These are phyloP conservation scores for Chionoecetes opilio DNA, from an alignment of 1,140 invertebrate genomes.

Conservation along the genomic window DNA sequence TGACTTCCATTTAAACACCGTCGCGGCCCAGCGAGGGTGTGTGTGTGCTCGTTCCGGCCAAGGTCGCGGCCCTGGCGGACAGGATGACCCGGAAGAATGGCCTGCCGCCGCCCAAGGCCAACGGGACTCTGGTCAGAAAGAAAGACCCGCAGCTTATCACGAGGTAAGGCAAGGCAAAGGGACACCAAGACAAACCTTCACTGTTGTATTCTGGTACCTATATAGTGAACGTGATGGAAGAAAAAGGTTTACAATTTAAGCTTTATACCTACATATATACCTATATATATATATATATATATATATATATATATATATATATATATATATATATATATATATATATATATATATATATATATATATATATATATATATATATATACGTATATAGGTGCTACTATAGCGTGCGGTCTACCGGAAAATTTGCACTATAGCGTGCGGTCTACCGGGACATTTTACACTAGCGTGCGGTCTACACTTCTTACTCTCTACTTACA, in stretches of 20 bases:
- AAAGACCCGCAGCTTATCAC: constrained; percentile 69
- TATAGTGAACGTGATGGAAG: too few relatives aligned
- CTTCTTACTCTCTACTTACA: too few relatives aligned
- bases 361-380: constrained; percentile 53
- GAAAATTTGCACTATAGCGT: too few relatives aligned
- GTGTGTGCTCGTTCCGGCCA: constrained; percentile 12
- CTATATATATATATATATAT: too few relatives aligned
- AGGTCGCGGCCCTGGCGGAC: background rate
- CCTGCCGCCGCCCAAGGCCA: constrained; percentile 71
- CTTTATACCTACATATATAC: too few relatives aligned
- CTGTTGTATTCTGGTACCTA: too few relatives aligned
- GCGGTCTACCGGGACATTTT: too few relatives aligned
- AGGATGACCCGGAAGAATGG: constrained; percentile 76
- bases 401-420: too few relatives aligned
- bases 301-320: constrained; percentile 40
- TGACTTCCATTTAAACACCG: background rate
- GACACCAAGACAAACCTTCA: background rate
- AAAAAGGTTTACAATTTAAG: background rate
- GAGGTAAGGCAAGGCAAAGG: constrained; percentile 59
- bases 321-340: constrained; percentile 53
- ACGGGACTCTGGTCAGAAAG: constrained; percentile 64
- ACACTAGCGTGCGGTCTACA: too few relatives aligned
- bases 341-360: constrained; percentile 62
- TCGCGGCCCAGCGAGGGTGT: background rate
- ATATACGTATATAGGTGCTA: background rate